A percentile compares a stretch with the other conserved stretches of the same genome.
phyloP scores from a whole-genome alignment of 2,113 vertebrate genomes.

The Callospermophilus lateralis region DNA sequence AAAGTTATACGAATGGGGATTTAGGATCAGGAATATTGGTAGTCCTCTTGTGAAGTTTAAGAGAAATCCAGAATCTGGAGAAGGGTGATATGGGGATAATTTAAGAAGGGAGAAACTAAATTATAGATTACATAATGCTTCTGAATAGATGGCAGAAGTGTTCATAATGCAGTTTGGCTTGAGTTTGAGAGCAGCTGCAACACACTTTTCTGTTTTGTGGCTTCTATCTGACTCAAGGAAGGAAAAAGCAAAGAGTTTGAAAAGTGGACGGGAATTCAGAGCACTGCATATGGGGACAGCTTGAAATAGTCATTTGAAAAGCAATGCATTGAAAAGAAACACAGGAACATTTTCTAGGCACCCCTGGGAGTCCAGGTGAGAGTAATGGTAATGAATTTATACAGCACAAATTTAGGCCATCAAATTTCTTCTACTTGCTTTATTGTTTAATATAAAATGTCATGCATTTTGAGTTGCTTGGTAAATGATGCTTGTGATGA shows the following conservation, averaged over 20 bases:
- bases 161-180: not conserved
- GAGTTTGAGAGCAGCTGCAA: not conserved
- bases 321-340: not conserved
- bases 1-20: not conserved
- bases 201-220: not conserved
- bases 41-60: not conserved
- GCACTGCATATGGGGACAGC: not conserved
- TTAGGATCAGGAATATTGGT: not conserved
- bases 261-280: not conserved
- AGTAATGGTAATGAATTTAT: not conserved
- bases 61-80: not conserved
- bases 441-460: not conserved
- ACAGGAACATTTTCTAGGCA: not conserved
- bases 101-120: not conserved
- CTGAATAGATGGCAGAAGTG: not conserved
- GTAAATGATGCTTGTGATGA: slow-evolving; percentile 41
- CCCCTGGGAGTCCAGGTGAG: not conserved
- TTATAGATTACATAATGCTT: not conserved
- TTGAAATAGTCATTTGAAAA: not conserved
- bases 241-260: not conserved
- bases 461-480: not conserved
- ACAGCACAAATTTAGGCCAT: not conserved
- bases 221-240: not conserved
- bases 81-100: not conserved
- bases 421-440: not conserved